Evolutionary conservation across 64 coral and sea anemone genomes (phyloP), one percentile per base, ranked within the genome.

Genomic region (Anthopleura sola): DNA sequence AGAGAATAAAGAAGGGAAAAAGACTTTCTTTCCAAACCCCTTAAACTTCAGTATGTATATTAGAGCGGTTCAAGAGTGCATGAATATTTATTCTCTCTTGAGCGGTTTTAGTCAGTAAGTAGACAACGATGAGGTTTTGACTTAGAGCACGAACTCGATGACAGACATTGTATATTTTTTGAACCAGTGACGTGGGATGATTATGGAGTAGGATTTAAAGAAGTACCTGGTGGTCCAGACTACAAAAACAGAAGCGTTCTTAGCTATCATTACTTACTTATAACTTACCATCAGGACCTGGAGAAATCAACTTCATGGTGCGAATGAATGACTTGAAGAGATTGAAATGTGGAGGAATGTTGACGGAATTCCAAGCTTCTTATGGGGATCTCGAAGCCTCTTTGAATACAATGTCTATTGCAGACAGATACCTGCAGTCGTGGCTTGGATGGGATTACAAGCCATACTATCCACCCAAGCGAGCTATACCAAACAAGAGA

Each of bases 401-500:
- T 81, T 55, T 94, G 7, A 89, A 94, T 80, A 89, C 90, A 21
- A 91, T 98, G 96, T 78, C 68, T 20, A 81, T 76, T 19, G 92
- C 96, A 36, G 96, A 98, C 49, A 60, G 39, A 11, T 85, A 92
- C 47, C 84, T 92, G 12, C 96, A 98, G 75, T 94, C 89, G 2
- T 98, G 96, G 96, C 82, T 98, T 12, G 96, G 96, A 21, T 98
- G 96, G 96, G 82, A 92, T 21, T 98, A 98, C 58, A 86, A 91
- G 29, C 83, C 84, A 0, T 91, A 86, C 15, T 84, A 89, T 68
- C 94, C 68, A 28, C 78, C 86, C 29, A 84, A 74, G 17, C 53
- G 38, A 80, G 36, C 48, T 29, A 37, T 21, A 51, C 68, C 69
- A 62, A 26, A 51, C 15, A 77, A 69, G 31, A 76, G 60, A 78